Conservation (phyloP, 2,888 invertebrate genomes). For the Diploptera punctata region DNA sequence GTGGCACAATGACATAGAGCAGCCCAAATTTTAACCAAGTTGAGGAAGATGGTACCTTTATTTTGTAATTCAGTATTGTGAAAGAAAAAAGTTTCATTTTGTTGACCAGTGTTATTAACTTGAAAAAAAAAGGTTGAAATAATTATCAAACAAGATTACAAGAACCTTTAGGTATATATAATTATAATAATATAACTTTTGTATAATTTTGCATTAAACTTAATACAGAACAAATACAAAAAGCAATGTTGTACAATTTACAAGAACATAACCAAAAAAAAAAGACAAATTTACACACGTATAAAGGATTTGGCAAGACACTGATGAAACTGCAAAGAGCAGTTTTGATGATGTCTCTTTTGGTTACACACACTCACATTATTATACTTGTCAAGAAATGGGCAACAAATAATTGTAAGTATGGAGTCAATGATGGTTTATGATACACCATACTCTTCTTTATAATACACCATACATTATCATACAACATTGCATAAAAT, state of each 20-base stretch:
- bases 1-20: no score
- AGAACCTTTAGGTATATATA: conserved; percentile 43
- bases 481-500: conserved; percentile 35
- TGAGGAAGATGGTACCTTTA: no score
- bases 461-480: conserved; percentile 30
- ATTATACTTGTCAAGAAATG: conserved; percentile 2
- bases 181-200: conserved; percentile 46
- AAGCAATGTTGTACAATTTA: conserved; percentile 41
- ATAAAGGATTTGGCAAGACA: conserved; percentile 23
- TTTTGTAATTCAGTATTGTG: no score
- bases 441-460: no score
- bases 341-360: not conserved
- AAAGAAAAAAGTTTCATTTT: no score
- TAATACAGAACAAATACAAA: conserved; percentile 46
- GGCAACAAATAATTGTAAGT: conserved; percentile 24
- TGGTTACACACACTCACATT: conserved; percentile 8
- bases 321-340: not conserved
- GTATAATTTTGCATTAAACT: conserved; percentile 46
- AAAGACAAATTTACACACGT: conserved; percentile 21
- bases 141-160: conserved; percentile 32
- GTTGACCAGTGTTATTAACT: no score
- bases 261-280: conserved; percentile 25
- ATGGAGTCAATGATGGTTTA: conserved; percentile 4
- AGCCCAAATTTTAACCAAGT: no score
- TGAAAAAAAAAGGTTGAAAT: not conserved